phyloP scores from a whole-genome alignment of 1,140 invertebrate species.

The Halyomorpha halys region DNA sequence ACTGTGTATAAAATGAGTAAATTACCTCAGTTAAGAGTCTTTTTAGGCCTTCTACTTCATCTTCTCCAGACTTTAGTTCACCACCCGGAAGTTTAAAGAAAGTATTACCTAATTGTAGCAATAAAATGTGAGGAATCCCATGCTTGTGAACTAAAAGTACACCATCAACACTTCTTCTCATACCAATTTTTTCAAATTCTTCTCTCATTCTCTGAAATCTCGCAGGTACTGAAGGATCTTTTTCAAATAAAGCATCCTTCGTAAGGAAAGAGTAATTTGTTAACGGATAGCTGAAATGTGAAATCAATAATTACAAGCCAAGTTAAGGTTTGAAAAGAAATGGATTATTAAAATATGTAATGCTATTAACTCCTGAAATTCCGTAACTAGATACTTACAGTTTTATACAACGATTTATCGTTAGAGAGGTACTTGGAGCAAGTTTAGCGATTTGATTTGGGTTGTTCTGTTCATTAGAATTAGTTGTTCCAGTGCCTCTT shows the following conservation, averaged over 20 bases:
- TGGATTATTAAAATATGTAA: too few species aligned
- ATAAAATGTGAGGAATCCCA: slow-evolving; percentile 90
- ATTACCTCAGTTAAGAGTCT: slow-evolving; percentile 76
- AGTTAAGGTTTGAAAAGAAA: too few species aligned
- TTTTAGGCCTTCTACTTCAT: slow-evolving; percentile 96
- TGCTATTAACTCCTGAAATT: too few species aligned
- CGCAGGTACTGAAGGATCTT: slow-evolving; percentile 97
- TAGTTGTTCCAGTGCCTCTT: background rate
- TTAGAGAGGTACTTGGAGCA: background rate
- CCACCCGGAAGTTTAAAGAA: slow-evolving; percentile 99
- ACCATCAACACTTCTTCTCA: slow-evolving; percentile 81
- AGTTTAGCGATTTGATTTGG: background rate
- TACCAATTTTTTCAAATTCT: slow-evolving; percentile 96
- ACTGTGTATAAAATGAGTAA: slow-evolving; percentile 8
- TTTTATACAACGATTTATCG: background rate
- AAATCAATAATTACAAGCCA: too few species aligned
- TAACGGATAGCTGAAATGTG: slow-evolving; percentile 68
- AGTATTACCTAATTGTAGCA: slow-evolving; percentile 94
- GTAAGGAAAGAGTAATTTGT: slow-evolving; percentile 99
- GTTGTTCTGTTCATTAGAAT: slow-evolving; percentile 9
- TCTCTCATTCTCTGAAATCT: slow-evolving; percentile 97
- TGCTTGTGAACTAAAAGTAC: slow-evolving; percentile 97
- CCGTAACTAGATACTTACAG: background rate
- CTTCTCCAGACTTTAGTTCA: slow-evolving; percentile 92
- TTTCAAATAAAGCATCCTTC: slow-evolving; percentile 97